Evolutionary conservation across 2,797 vertebrate species (phyloP).

Genomic region (Sebastes elongatus): DNA sequence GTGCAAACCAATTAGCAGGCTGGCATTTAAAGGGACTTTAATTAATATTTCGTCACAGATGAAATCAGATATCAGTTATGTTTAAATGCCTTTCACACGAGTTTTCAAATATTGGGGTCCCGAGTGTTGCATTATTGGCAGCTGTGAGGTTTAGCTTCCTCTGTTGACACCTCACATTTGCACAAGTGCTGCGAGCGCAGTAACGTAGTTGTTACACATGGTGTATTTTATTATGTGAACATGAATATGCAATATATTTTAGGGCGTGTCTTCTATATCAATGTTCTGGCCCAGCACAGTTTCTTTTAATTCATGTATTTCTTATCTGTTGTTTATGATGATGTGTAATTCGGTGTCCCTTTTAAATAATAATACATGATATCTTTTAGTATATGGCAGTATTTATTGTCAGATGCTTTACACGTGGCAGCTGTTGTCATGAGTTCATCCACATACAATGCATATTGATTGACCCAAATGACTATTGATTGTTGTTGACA

Average conservation of each 20-base stretch:
- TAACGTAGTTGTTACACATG: conserved; percentile 6
- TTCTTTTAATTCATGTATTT: background rate
- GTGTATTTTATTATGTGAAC: background rate
- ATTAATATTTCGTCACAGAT: conserved; percentile 93
- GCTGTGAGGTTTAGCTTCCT: conserved; percentile 61
- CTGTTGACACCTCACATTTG: conserved; percentile 36
- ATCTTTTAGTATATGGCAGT: background rate
- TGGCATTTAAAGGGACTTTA: conserved; percentile 95
- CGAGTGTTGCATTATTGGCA: conserved; percentile 79
- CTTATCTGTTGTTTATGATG: background rate
- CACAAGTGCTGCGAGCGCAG: conserved; percentile 3
- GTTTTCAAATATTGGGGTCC: conserved; percentile 85
- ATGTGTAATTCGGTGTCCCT: background rate
- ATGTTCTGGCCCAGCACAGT: too few species aligned
- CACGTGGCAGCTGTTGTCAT: background rate
- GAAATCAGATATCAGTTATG: conserved; percentile 90
- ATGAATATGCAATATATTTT: background rate
- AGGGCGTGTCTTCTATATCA: background rate
- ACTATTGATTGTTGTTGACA: conserved; percentile 35
- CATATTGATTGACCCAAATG: conserved; percentile 50
- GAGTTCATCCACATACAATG: background rate
- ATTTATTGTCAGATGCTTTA: background rate
- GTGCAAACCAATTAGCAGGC: conserved; percentile 97
- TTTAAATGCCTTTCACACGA: conserved; percentile 89
- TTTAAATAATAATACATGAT: background rate